Conservation (phyloP, 2,888 invertebrate genomes). For the Cristatella mucedo region DNA sequence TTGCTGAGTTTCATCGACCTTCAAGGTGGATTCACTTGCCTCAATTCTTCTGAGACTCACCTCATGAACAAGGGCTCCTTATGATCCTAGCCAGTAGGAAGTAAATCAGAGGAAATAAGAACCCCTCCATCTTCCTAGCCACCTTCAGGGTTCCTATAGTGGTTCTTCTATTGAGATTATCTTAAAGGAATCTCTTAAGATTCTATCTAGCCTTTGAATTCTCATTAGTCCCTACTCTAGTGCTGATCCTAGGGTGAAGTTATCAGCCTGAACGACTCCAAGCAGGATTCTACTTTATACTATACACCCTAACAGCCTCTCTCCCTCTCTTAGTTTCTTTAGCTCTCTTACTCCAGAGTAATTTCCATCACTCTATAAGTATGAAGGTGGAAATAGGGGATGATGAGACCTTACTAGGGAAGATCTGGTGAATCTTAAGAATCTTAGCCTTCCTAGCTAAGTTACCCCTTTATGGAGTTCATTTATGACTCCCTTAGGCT, state of each 20-base stretch:
- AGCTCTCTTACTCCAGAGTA: constrained; percentile 8
- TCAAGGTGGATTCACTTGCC: constrained; percentile 3
- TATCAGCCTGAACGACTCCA: constrained; percentile 54
- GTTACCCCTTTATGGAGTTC: constrained; percentile 53
- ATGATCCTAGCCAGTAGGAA: constrained; percentile 46
- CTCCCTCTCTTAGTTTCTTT: constrained; percentile 46
- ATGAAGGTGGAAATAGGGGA: not conserved
- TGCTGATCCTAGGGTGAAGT: constrained; percentile 53
- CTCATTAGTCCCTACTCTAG: constrained; percentile 50
- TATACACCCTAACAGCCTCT: constrained; percentile 55
- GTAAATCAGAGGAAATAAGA: constrained; percentile 39
- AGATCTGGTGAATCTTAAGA: no score
- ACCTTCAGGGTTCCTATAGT: constrained; percentile 12
- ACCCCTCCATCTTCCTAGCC: constrained; percentile 34
- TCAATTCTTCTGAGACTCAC: constrained; percentile 35
- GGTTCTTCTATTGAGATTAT: constrained; percentile 46
- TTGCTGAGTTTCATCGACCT: not conserved
- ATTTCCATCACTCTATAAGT: not conserved
- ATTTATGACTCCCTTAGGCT: constrained; percentile 56
- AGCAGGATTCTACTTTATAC: constrained; percentile 51
- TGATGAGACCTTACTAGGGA: no score
- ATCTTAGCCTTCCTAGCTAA: constrained; percentile 54
- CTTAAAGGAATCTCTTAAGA: constrained; percentile 45
- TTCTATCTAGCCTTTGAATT: constrained; percentile 58
- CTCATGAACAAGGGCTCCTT: constrained; percentile 48